These are phyloP conservation scores for Cottoperca gobio DNA, from an alignment of 2,797 vertebrate species.

Conservation along the genomic window DNA sequence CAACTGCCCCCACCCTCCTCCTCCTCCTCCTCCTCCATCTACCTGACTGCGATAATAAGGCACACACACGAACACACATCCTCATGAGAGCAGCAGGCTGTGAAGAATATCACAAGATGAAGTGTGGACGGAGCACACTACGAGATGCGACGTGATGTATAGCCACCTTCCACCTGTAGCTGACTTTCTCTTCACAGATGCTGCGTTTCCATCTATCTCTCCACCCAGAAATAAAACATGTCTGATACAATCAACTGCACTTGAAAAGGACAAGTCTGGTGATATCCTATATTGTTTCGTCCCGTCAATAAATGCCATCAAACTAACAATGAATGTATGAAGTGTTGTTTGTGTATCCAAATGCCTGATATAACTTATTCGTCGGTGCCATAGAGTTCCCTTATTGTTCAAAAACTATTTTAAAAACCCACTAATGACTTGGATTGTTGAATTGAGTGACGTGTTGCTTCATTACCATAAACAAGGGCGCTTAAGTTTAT, in stretches of 20 bases:
- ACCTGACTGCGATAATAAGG: conserved; percentile 67
- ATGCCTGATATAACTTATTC: background rate
- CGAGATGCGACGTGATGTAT: conserved; percentile 16
- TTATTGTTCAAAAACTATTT: background rate
- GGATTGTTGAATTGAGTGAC: background rate
- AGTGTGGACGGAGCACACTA: conserved; percentile 32
- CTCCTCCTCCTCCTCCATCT: conserved; percentile 16
- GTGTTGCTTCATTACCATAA: conserved; percentile 8
- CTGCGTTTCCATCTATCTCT: background rate
- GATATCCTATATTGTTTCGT: background rate
- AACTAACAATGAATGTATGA: background rate
- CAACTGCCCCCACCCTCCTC: conserved; percentile 39
- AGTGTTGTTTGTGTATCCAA: background rate
- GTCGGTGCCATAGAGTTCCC: too few species aligned
- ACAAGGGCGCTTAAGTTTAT: conserved; percentile 12
- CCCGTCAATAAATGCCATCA: background rate
- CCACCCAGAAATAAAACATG: background rate
- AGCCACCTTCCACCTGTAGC: conserved; percentile 57
- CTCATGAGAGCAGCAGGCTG: conserved; percentile 32
- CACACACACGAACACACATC: conserved; percentile 12
- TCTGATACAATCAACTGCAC: conserved; percentile 1
- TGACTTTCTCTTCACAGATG: background rate
- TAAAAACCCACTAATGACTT: background rate
- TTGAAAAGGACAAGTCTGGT: background rate
- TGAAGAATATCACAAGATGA: conserved; percentile 39